Evolutionary conservation across 2,113 vertebrate genomes (phyloP), one percentile per base, ranked within the genome.

Genomic region (Elephantulus edwardii): DNA sequence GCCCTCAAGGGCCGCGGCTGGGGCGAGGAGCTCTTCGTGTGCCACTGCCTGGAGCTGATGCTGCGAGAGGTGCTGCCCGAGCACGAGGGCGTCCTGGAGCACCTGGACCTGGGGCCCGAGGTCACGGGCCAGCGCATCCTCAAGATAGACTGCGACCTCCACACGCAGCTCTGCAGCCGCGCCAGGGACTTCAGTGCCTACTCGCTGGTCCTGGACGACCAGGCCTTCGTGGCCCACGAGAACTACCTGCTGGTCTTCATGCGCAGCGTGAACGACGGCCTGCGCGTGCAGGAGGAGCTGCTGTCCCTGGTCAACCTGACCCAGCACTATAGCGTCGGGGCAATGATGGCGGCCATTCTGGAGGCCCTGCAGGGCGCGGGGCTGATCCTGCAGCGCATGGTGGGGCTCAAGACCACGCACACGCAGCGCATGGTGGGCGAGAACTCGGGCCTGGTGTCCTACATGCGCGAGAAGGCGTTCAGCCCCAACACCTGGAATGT

Each of bases 401-500:
- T 96, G 0, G 96, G 96, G 2, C 83, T 96, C 1, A 95, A 89
- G 60, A 96, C 96, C 2, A 96, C 96, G 9, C 95, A 96, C 76
- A 96, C 96, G 0, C 50, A 91, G n/a, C 50, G 95, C 70, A 95
- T 96, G 94, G 89, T 95, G 1, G 93, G 94, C 3, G 95, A 96
- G 85, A 96, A 96, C 76, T 96, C 94, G 0, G 96, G 96, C 5
- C 82, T 96, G 72, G 95, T 96, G 24, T 95, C 92, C 0, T 96
- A 96, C 81, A 96, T 96, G 96, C 76, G 91, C 60, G 95, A 95
- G 19, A 95, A 94, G 91, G 96, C 95, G 0, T 95, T 96, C 1
- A 96, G 96, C 83, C 96, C 96, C 88, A 95, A 92, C 92, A 95
- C 93, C 35, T 96, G 96, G 96, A 96, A 96, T 30, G 96, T 96